Evolutionary conservation across 1,140 invertebrate genomes (phyloP).

Genomic region (Drosophila obscura): DNA sequence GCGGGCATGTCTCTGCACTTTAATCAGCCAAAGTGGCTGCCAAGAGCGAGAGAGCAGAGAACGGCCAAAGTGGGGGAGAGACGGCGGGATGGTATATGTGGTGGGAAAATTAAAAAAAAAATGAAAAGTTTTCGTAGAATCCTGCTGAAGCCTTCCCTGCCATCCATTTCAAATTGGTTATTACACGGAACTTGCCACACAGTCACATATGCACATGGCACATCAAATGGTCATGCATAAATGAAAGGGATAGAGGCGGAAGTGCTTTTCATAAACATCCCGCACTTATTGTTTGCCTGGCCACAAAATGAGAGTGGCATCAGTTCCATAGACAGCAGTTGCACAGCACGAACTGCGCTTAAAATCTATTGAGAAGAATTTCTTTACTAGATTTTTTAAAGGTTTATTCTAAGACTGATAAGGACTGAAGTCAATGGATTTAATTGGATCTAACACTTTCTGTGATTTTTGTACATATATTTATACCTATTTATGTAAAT

Average conservation of each 20-base stretch:
- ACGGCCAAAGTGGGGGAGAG: conserved; percentile 12
- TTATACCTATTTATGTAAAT: too few relatives aligned
- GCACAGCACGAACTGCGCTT: not conserved
- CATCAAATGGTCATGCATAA: conserved; percentile 51
- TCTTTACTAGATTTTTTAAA: too few relatives aligned
- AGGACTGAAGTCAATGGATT: too few relatives aligned
- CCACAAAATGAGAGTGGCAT: conserved; percentile 20
- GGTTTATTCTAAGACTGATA: too few relatives aligned
- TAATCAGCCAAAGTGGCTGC: conserved; percentile 77
- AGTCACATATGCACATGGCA: conserved; percentile 18
- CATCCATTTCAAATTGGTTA: conserved; percentile 76
- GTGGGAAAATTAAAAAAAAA: conserved; percentile 70
- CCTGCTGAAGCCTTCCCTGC: conserved; percentile 9
- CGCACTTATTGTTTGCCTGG: conserved; percentile 20
- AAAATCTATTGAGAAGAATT: too few relatives aligned
- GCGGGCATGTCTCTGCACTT: conserved; percentile 68
- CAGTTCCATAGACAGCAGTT: conserved; percentile 3
- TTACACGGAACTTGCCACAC: conserved; percentile 46
- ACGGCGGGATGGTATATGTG: not conserved
- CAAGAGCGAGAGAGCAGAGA: conserved; percentile 12
- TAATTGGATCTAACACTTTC: too few relatives aligned
- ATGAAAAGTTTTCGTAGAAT: conserved; percentile 60
- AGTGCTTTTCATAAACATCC: conserved; percentile 2
- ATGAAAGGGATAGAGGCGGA: conserved; percentile 27
- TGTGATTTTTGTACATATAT: too few relatives aligned